Base-by-base conservation (phyloP, 35 echinoderm and acorn worm species). In the Apostichopus japonicus region DNA sequence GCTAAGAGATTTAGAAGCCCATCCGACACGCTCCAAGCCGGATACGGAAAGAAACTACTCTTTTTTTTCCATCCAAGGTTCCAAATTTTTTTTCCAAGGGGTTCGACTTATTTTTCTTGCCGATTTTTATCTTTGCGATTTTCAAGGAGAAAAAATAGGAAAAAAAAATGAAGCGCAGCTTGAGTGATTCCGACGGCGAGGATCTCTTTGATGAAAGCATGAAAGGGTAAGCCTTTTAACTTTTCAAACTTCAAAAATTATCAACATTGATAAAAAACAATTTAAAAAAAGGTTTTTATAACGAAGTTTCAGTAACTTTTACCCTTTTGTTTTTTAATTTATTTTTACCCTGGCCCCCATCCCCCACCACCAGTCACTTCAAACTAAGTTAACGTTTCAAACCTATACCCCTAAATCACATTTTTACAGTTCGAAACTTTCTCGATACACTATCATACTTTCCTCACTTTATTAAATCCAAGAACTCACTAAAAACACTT, bases 131-230 rank as follows among this genome's bases (percentile, higher is more conserved):
- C 71, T 57, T 84, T n/a, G 13, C 53, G 55, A 58, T 84, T 23
- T 84, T 57, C 21, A 58, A 84, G 55, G 81, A 57, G 54, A 83
- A 54, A 52, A 55, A 83, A 54, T 6, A 54, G 13, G 54, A 19
- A 84, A 58, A 54, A 77, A 94, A 78, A 17, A 93, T 93, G 92
- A 93, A 93, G 65, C 80, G 92, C 24, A 87, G 82, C 2, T 82
- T 93, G 83, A 93, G 92, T 21, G 92, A 93, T 24, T 93, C 92
- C 55, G 92, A 93, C 77, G 72, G 77, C 4, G 92, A 93, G 17
- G 92, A 93, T 23, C 58, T 93, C 5, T 93, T 93, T 54, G 92
- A 93, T 15, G 92, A 93, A 10, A 86, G 62, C 53, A 93, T 93
- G 80, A 93, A 93, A 54, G 92, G 92, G 92, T 93, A 77, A 93